These are phyloP conservation scores for Naja naja DNA, from an alignment of 2,113 vertebrate species.

Conservation along the genomic window DNA sequence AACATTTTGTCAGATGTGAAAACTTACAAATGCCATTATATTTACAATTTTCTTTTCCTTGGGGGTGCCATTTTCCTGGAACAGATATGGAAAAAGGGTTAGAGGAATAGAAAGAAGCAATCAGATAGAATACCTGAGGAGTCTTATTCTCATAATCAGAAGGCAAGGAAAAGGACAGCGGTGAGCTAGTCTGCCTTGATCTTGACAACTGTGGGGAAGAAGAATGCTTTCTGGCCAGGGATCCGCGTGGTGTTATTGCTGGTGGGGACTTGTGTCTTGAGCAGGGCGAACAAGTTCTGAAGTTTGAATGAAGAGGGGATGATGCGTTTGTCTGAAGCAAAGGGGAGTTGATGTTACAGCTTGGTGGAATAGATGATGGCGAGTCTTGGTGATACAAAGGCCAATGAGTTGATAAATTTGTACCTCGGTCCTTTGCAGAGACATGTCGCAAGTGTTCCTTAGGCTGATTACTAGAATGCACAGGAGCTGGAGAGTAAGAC, in stretches of 20 bases:
- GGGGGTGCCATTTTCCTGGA: neutral
- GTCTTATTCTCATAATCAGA: constrained; percentile 67
- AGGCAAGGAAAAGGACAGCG: constrained; percentile 54
- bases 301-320: constrained; percentile 23
- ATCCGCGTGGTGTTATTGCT: constrained; percentile 24
- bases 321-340: constrained; percentile 32
- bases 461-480: constrained; percentile 39
- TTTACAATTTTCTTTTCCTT: neutral
- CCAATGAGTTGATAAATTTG: neutral
- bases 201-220: constrained; percentile 63
- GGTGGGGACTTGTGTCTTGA: constrained; percentile 52
- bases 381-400: constrained; percentile 17
- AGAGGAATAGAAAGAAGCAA: constrained; percentile 65
- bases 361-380: neutral
- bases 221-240: constrained; percentile 54
- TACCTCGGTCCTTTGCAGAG: neutral
- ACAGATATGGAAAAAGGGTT: constrained; percentile 1
- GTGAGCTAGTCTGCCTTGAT: constrained; percentile 65
- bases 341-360: constrained; percentile 8
- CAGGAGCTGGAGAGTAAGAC: constrained; percentile 44
- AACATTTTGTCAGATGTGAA: neutral
- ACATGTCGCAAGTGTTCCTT: constrained; percentile 22
- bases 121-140: constrained; percentile 72
- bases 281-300: constrained; percentile 39
- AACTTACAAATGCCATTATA: neutral